Base-by-base conservation (phyloP, 2,888 invertebrate genomes). In the Polyommatus icarus region DNA sequence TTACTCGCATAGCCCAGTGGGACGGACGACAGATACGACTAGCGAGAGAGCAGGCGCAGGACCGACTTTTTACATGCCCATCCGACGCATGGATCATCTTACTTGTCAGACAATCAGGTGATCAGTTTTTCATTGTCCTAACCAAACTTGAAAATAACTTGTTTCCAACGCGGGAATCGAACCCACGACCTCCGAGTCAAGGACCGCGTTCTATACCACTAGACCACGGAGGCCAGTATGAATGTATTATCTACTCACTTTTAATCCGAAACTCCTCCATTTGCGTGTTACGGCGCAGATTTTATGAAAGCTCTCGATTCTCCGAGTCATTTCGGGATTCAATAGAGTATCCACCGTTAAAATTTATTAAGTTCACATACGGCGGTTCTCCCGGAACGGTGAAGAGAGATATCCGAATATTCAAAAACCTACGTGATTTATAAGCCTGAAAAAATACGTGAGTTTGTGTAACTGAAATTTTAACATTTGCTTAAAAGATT, bases 351-450 rank as follows among this genome's bases (percentile, higher is more conserved):
- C 50, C 46, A 24, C 24, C 50, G 75, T 29, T 29, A 75, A 54
- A 75, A 75, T 73, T 46, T 73, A 75, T 75, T 75, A 75, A 32
- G 75, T 75, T 54, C 75, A 8, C 29, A 75, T 24, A 54, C 50
- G 6, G 29, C 18, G 67, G 15, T 24, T 12, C 24, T 12, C 10
- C 61, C n/a, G 10, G 59, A 20, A 59, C 20, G 61, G 8, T 61
- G 61, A 61, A 61, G 20, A 24, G 12, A 61, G 24, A 61, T 61
- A 61, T 61, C 61, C 61, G 61, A 61, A 61, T 61, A 61, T 24
- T 12, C 54, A 54, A 54, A 54, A 18, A 18, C 18, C 18, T 18
- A 54, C 54, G 54, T 54, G 54, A 54, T 18, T 54, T 54, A 54
- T 54, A 54, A 54, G 54, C 54, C 54, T 54, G 54, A 54, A 54